These are phyloP conservation scores for Agonopterix subpropinquella DNA, from an alignment of 2,888 invertebrate genomes.

Conservation along the genomic window DNA sequence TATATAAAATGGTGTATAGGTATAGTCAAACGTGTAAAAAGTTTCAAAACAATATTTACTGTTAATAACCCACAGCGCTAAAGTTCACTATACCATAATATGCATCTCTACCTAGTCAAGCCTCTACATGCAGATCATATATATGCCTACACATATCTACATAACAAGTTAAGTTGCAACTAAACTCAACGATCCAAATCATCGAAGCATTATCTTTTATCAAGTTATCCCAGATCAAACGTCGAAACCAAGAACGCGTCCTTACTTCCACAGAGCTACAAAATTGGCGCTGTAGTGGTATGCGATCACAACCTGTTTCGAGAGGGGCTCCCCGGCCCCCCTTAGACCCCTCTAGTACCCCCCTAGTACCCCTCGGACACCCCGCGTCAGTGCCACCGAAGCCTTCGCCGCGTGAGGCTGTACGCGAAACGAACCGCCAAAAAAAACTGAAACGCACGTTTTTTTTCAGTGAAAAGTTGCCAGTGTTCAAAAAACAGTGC, in stretches of 20 bases:
- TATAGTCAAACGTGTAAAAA: too few relatives aligned
- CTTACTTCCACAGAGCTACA: slow-evolving; percentile 40
- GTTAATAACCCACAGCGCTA: too few relatives aligned
- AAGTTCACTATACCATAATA: too few relatives aligned
- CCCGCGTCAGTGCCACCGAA: slow-evolving; percentile 46
- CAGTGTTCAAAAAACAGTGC: slow-evolving; percentile 18
- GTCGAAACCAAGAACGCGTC: slow-evolving; percentile 38
- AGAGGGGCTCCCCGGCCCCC: slow-evolving; percentile 32
- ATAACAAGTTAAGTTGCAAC: too few relatives aligned
- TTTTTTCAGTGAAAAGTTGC: slow-evolving; percentile 21
- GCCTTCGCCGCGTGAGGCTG: slow-evolving; percentile 40
- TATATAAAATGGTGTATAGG: too few relatives aligned
- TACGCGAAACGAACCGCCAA: slow-evolving; percentile 20
- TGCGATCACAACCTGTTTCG: slow-evolving; percentile 66
- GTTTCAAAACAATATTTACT: too few relatives aligned
- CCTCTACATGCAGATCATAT: too few relatives aligned
- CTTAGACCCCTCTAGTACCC: slow-evolving; percentile 2
- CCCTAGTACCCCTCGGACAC: slow-evolving; percentile 11
- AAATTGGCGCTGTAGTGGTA: slow-evolving; percentile 67
- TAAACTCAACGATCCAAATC: too few relatives aligned
- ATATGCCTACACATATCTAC: too few relatives aligned
- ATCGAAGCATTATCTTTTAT: slow-evolving; percentile 38
- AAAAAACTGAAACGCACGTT: slow-evolving; percentile 24
- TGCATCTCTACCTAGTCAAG: too few relatives aligned
- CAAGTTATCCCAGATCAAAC: slow-evolving; percentile 52